Conservation (phyloP, 2,113 vertebrate genomes). For the Desmodus rotundus region DNA sequence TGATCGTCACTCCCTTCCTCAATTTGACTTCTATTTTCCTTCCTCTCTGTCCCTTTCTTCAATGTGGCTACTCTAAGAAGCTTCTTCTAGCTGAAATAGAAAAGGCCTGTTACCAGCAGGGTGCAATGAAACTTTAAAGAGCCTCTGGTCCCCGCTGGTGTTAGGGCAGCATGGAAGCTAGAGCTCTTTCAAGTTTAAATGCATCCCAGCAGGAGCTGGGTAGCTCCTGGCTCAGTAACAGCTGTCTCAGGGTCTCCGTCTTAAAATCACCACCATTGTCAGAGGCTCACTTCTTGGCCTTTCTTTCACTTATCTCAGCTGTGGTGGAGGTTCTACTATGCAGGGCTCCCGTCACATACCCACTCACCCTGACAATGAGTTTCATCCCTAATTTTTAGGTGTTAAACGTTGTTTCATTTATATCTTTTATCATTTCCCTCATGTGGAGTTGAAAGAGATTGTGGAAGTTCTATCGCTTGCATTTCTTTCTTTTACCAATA, state of each 20-base stretch:
- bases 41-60: neutral
- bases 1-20: neutral
- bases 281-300: neutral
- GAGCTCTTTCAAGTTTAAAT: constrained; percentile 35
- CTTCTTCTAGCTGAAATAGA: neutral
- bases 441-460: neutral
- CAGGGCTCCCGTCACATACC: neutral
- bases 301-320: neutral
- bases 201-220: neutral
- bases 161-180: neutral
- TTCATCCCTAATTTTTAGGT: neutral
- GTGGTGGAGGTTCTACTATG: neutral
- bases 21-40: neutral
- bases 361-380: neutral
- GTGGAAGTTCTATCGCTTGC: neutral
- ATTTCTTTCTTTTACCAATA: neutral
- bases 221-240: neutral
- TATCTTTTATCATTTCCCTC: neutral
- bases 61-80: constrained; percentile 5
- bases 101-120: neutral
- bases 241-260: neutral
- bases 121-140: constrained; percentile 47
- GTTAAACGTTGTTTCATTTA: neutral
- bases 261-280: neutral
- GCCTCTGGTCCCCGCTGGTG: neutral